Base-by-base conservation (phyloP, 2,113 vertebrate species). In the Microtus richardsoni region DNA sequence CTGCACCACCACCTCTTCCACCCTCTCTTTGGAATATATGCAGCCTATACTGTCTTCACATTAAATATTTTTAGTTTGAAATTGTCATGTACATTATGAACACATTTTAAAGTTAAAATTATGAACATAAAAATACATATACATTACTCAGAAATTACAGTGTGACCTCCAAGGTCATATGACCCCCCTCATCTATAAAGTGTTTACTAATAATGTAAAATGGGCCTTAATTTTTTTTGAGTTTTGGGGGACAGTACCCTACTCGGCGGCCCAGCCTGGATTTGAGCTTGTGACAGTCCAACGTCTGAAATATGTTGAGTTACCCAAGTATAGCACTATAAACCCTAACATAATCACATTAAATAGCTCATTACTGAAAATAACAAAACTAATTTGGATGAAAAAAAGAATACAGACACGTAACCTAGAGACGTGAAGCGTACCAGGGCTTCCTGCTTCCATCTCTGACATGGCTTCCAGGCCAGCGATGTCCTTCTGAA, bases 361-460 rank as follows among this genome's bases (percentile, higher is more conserved):
- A 96, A 96, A 77, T 54, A 88, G 17, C 62, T 39, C 52, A 89
- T 19, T 94, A 70, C 44, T 91, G 39, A 97, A 95, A 96, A 95
- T 68, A 97, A 89, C 54, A 93, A 89, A 85, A 74, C 26, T 89
- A n/a, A 79, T 93, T 44, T 95, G 60, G 54, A 78, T 62, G 49
- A 88, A 74, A 93, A 96, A 85, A 28, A 85, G 22, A 49, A 75
- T 91, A 64, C 54, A 30, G 74, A 52, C 22, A 44, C 90, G 33
- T 83, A 92, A 95, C 68, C 52, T 64, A 77, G 94, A 68, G 95
- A 96, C n/a, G 33, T 87, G 94, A n/a, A 17, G 62, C 47, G 84
- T 99, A 99, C 98, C 98, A 92, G 97, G 95, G 95, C 88, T 96
- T 97, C 98, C 98, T 71, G 97, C 96, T 71, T 97, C 98, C 68